Percentiles rank a stretch among this genome's conserved stretches.
These are phyloP conservation scores for Chaitophorus viminalis DNA, from an alignment of 2,888 invertebrate species.

Conservation along the genomic window DNA sequence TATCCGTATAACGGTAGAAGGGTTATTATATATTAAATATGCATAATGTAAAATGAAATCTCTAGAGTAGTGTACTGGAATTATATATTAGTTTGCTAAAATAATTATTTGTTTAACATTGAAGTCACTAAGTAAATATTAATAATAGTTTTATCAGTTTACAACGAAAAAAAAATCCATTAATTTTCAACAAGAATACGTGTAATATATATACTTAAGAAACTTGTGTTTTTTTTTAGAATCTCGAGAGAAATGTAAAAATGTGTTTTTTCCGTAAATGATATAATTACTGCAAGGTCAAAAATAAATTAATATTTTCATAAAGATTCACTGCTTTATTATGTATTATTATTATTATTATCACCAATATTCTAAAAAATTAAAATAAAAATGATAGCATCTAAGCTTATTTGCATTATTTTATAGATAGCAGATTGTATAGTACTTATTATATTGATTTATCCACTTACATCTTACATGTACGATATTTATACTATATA, in stretches of 20 bases:
- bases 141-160: neutral
- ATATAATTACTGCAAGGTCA: neutral
- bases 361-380: neutral
- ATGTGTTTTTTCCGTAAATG: neutral
- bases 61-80: neutral
- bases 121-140: neutral
- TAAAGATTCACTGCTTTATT: neutral
- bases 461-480: neutral
- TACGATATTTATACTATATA: neutral
- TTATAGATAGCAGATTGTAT: neutral
- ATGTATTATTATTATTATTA: neutral
- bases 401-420: constrained; percentile 5
- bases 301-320: neutral
- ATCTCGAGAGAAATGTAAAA: neutral
- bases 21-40: constrained; percentile 35
- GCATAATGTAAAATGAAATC: constrained; percentile 27
- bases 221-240: neutral
- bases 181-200: neutral
- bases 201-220: no score
- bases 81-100: neutral
- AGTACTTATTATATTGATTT: constrained; percentile 18
- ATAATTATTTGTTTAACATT: neutral
- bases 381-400: neutral
- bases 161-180: neutral
- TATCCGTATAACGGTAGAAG: neutral